These are phyloP conservation scores for Helicoverpa zea DNA, from an alignment of 1,140 invertebrate species.

Conservation along the genomic window DNA sequence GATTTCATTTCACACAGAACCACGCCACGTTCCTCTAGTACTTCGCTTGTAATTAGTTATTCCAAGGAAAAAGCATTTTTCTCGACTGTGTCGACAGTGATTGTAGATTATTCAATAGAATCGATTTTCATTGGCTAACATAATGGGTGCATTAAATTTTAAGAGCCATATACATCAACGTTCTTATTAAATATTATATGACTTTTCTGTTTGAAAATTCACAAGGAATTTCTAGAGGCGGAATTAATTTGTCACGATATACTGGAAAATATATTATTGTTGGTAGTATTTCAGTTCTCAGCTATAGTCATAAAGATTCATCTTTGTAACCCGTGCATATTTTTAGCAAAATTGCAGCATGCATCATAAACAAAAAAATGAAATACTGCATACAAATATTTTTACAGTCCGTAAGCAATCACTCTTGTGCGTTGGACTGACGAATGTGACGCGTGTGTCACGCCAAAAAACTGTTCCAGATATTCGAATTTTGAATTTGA, in stretches of 20 bases:
- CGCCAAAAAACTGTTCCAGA: constrained; percentile 4
- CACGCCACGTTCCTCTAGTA: constrained; percentile 24
- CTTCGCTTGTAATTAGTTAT: constrained; percentile 36
- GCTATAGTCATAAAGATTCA: constrained; percentile 6
- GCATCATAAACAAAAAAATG: constrained; percentile 27
- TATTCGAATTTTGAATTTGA: constrained; percentile 12
- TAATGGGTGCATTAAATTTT: constrained; percentile 63
- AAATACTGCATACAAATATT: constrained; percentile 41
- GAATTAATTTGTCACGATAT: background rate
- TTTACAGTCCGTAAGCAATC: constrained; percentile 31
- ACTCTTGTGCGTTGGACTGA: constrained; percentile 30
- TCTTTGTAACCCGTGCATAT: constrained; percentile 6
- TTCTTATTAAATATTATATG: constrained; percentile 45
- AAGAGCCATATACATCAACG: constrained; percentile 38
- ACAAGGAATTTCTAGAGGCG: background rate
- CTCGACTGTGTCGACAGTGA: constrained; percentile 11
- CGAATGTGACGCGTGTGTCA: constrained; percentile 14
- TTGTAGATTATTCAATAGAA: constrained; percentile 61
- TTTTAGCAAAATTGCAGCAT: constrained; percentile 13
- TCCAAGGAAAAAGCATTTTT: constrained; percentile 37
- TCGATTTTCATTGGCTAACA: constrained; percentile 51
- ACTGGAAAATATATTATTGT: background rate
- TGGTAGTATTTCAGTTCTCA: background rate
- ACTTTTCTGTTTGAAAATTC: constrained; percentile 24
- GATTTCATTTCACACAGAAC: constrained; percentile 38